phyloP scores from a whole-genome alignment of 2,113 vertebrate genomes.

The Tapirus terrestris region DNA sequence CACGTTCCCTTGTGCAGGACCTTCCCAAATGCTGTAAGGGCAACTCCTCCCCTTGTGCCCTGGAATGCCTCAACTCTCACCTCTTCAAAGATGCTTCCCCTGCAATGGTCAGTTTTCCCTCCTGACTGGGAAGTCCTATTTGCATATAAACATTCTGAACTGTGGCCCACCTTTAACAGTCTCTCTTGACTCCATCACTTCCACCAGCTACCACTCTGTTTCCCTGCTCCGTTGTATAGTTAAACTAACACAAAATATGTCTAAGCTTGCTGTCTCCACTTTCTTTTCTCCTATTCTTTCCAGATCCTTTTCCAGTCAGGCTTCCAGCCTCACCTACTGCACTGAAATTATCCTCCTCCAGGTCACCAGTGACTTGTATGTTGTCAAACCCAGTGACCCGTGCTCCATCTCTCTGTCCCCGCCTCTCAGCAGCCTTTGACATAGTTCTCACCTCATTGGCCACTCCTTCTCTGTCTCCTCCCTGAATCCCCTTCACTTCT shows the following conservation, averaged over 20 bases:
- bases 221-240: not conserved
- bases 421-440: not conserved
- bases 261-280: not conserved
- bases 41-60: not conserved
- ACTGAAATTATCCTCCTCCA: not conserved
- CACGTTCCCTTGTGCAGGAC: not conserved
- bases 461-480: not conserved
- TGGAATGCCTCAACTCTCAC: not conserved
- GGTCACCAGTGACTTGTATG: not conserved
- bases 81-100: not conserved
- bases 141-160: not conserved
- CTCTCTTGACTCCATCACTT: not conserved
- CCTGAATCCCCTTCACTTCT: not conserved
- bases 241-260: not conserved
- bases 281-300: slow-evolving; percentile 14
- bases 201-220: not conserved
- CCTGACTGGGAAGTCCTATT: not conserved
- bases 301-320: not conserved
- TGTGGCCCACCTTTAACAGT: not conserved
- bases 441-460: not conserved
- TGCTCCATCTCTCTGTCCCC: not conserved
- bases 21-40: not conserved
- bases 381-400: not conserved
- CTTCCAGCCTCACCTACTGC: not conserved
- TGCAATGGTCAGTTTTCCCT: not conserved